phyloP scores from a whole-genome alignment of 2,888 invertebrate genomes.

The Drosophila stalkeri region DNA sequence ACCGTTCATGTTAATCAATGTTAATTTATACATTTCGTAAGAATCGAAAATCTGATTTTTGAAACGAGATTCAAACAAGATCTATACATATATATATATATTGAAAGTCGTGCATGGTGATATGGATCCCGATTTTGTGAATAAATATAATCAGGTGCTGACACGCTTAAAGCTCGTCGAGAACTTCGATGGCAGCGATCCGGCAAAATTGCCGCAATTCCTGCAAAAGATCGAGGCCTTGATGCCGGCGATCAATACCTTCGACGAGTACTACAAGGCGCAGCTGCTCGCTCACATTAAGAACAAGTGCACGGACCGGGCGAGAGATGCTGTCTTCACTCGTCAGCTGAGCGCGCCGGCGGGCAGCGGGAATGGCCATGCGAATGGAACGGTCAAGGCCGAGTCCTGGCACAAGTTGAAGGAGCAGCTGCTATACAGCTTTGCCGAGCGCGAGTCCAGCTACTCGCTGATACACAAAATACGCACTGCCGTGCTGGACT shows the following conservation, averaged over 20 bases:
- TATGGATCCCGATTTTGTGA: slow-evolving; percentile 74
- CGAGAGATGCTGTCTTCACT: slow-evolving; percentile 69
- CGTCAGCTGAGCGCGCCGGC: slow-evolving; percentile 68
- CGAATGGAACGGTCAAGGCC: slow-evolving; percentile 37
- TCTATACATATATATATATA: slow-evolving; percentile 16
- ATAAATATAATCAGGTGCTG: slow-evolving; percentile 71
- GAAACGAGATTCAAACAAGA: slow-evolving; percentile 16
- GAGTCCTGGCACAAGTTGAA: slow-evolving; percentile 70
- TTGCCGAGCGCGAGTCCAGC: slow-evolving; percentile 69
- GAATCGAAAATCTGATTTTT: slow-evolving; percentile 58
- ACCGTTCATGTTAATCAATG: slow-evolving; percentile 79
- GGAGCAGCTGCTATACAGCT: slow-evolving; percentile 67
- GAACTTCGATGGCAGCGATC: slow-evolving; percentile 71
- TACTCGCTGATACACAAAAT: slow-evolving; percentile 69
- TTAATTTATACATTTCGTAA: slow-evolving; percentile 79
- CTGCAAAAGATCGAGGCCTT: slow-evolving; percentile 66
- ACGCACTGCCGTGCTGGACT: slow-evolving; percentile 63
- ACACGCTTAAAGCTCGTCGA: slow-evolving; percentile 67
- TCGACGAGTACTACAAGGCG: slow-evolving; percentile 69
- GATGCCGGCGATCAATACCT: slow-evolving; percentile 63
- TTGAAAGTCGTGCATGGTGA: slow-evolving; percentile 18
- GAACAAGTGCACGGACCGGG: slow-evolving; percentile 74
- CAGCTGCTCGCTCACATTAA: slow-evolving; percentile 68
- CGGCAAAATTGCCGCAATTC: slow-evolving; percentile 65
- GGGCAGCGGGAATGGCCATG: slow-evolving; percentile 32